Evolutionary conservation across 2,888 invertebrate genomes (phyloP), one percentile per base, ranked within the genome.

Genomic region (Aethes cnicana): DNA sequence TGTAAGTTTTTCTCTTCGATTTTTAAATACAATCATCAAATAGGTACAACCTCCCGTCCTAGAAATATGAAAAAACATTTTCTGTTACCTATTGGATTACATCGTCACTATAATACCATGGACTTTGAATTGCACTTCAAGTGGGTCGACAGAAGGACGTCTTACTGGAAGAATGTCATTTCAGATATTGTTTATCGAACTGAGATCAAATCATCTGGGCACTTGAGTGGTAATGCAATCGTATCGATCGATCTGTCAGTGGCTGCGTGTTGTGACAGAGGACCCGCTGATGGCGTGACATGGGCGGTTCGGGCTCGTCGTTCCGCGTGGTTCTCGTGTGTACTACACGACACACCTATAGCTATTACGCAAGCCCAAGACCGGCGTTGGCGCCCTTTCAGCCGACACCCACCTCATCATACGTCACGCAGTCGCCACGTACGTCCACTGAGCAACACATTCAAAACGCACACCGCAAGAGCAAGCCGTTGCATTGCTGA

Each of bases 241-340:
- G 7, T 26, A 25, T 41, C 20, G 23, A 35, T 47, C 47, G 47
- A 47, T 25, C 47, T 42, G 42, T 30, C 30, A 42, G 37, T 25
- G 14, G 16, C 12, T 28, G 17, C 23, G 23, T 37, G 28, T 35
- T 36, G 43, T 52, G 50, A 44, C 32, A 44, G 44, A 32, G 23
- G 36, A 25, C 17, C 17, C 17, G 25, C 23, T 21, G 30, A 25
- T 16, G 36, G 26, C 36, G 50, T 52, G 50, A 46, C 46, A 36
- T n/a, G n/a, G n/a, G n/a, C 21, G 23, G 57, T 58, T 55, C 47
- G 37, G 59, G 56, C n/a, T n/a, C n/a, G n/a, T 59, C 64, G 69
- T 74, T 72, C 74, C 74, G 73, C 75, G 74, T 75, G 69, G 69
- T 64, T 69, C 68, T 68, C 72, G 70, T 73, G 67, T 72, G 72